Evolutionary conservation across 2,113 vertebrate species (phyloP).

Genomic region (Neotoma lepida): DNA sequence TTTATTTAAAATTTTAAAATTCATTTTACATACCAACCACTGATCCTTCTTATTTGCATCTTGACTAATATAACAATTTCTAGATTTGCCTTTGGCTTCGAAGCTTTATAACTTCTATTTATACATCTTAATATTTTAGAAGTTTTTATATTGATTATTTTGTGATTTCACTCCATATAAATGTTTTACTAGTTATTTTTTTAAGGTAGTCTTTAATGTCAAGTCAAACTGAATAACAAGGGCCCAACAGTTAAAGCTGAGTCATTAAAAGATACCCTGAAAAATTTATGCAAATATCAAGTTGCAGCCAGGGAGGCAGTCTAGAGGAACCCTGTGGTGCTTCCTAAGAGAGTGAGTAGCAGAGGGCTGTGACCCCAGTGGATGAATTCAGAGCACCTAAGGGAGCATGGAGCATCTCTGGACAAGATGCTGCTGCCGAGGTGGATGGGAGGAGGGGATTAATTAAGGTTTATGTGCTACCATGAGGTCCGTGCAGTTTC

Average conservation of each 20-base stretch:
- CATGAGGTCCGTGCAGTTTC: background rate
- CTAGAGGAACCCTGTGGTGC: background rate
- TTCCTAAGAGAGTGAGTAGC: background rate
- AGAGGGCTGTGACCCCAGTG: background rate
- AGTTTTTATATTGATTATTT: background rate
- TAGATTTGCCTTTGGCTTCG: background rate
- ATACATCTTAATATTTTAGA: background rate
- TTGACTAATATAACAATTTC: background rate
- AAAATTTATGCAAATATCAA: no score
- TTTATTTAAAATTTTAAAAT: no score
- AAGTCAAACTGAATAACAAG: background rate
- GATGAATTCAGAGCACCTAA: background rate
- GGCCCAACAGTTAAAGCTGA: no score
- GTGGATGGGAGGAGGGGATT: fast-evolving
- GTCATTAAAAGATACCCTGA: background rate
- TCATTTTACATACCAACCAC: no score
- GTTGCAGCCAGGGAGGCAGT: background rate
- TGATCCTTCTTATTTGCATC: background rate
- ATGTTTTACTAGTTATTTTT: background rate
- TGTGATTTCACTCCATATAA: background rate
- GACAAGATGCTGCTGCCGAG: fast-evolving
- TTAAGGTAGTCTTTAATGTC: background rate
- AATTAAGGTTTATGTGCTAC: background rate
- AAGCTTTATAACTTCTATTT: background rate
- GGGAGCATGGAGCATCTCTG: background rate